These are phyloP conservation scores for Saccostrea glomerata DNA, from an alignment of 1,140 invertebrate genomes.

Conservation along the genomic window DNA sequence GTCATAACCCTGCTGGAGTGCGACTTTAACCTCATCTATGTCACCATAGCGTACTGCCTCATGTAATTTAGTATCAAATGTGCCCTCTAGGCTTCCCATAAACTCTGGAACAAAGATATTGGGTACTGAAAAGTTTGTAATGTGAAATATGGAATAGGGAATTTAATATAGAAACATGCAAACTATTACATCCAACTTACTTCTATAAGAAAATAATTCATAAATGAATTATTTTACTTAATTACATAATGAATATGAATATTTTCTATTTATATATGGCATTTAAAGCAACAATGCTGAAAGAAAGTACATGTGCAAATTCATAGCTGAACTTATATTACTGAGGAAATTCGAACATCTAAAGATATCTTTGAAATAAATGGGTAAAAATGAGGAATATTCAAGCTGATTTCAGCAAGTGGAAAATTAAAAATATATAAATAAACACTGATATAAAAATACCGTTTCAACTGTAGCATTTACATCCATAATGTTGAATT, in stretches of 20 bases:
- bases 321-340: not conserved
- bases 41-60: constrained; percentile 73
- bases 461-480: not conserved
- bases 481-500: constrained; percentile 17
- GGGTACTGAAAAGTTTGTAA: no score
- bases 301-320: no score
- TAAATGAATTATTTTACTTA: no score
- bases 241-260: no score
- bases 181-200: no score
- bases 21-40: constrained; percentile 66
- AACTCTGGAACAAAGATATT: constrained; percentile 10
- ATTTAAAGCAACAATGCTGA: no score
- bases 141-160: no score
- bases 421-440: no score
- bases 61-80: constrained; percentile 66
- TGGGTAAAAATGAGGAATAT: not conserved
- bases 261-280: no score
- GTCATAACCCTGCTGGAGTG: constrained; percentile 69
- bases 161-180: no score
- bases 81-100: constrained; percentile 62
- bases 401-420: not conserved
- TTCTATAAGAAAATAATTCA: no score
- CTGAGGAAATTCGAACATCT: constrained; percentile 2
- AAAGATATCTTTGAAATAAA: not conserved
- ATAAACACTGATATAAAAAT: not conserved